Base-by-base conservation (phyloP, 1,140 invertebrate genomes). In the Tetranychus cinnabarinus region DNA sequence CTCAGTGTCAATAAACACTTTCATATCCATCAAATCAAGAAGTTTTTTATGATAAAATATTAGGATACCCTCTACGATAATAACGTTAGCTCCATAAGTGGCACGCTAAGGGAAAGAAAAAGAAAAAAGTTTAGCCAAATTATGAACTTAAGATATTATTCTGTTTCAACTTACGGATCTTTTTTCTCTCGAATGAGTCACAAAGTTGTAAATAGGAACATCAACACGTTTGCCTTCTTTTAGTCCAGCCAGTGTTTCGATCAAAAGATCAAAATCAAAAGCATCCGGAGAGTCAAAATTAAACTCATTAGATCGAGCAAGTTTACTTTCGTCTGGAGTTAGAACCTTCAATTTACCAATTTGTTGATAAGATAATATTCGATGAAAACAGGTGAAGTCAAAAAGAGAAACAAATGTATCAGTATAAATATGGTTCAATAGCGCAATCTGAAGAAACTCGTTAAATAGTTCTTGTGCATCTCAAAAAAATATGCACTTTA, bases 231-330 rank as follows among this genome's bases (percentile, higher is more conserved):
- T 89, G 0, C 93, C 91, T 70, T 95, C 86, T 69, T 90, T 88
- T 1, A 99, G 77, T 64, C 92, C 77, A 68, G 84, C 80, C 31
- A 99, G 72, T 10, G 91, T 93, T 56, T 81, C 78, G 57, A 80
- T 76, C 1, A 98, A 74, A 31, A 97, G 74, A 56, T 96, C 88
- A 75, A 98, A 93, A 74, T 99, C 95, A 77, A 99, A 98, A 33
- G 93, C 92, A 75, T 97, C 92, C 10, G 95, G 95, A 77, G 97
- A 92, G 75, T 99, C 96, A 77, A 99, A 99, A 76, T 99, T 97
- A 71, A 97, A 98, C 70, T 97, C 88, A 69, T 95, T 93, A 59
- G 77, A 75, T 13, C 79, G 78, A 33, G 92, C 88, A 65, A 80
- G 73, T 56, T 90, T 81, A 67, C 92, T 90, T 70, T 98, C 87